Base-by-base conservation (phyloP, 2,888 invertebrate genomes). In the Chloroclystis v-ata region DNA sequence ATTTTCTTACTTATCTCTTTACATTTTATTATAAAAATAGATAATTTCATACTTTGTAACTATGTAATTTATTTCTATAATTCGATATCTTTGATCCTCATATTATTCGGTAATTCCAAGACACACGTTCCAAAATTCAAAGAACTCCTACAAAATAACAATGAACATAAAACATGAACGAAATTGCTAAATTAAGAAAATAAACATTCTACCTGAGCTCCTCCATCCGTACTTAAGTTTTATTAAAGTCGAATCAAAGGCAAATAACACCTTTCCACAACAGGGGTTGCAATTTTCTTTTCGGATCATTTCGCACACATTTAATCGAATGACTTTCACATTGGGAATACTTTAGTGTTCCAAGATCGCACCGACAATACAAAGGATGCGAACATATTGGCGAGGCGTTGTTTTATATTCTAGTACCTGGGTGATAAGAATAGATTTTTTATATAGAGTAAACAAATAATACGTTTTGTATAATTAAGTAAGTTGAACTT, bases 291-390 rank as follows among this genome's bases (percentile, higher is more conserved):
- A 69, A 69, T 70, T 67, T 63, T 52, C 57, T 59, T 60, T 59
- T 63, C 59, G 70, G 61, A 57, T 66, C 70, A 70, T 70, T 70
- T 65, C 65, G 62, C 65, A 59, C 57, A 59, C 67, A 67, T 70
- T 62, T 60, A 69, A 66, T 69, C 65, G 57, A 67, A 70, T 57
- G 65, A 61, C 64, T 66, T 65, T 69, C 62, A 58, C 59, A 53
- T 56, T 49, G 43, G 37, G 57, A 59, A 58, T 52, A 59, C 60
- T 57, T 59, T 54, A 65, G 56, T 59, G 56, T 53, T 54, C 44
- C 33, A 37, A 43, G 44, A 49, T 54, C 51, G 56, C 57, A 57
- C 56, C 20, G 45, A 44, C 47, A 43, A 43, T 43, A 53, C 49
- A 43, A 42, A 30, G 49, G 48, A 40, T 38, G 40, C 37, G 39